These are phyloP conservation scores for Spinus pinus DNA, from an alignment of 2,797 vertebrate genomes.

Conservation along the genomic window DNA sequence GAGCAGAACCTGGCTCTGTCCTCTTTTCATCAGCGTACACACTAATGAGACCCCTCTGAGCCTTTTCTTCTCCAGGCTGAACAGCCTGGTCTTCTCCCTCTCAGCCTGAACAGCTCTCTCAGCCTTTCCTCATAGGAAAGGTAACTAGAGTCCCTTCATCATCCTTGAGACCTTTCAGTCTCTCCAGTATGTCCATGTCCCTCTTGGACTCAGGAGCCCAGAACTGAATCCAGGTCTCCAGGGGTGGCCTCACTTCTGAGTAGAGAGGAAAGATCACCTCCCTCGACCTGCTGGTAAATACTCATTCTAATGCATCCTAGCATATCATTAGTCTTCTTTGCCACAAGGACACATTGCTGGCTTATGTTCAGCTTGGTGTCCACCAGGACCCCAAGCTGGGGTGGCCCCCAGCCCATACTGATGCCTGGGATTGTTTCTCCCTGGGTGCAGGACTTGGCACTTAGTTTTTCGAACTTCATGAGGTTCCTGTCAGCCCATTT, in stretches of 20 bases:
- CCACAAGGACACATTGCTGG: neutral
- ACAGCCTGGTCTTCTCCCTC: neutral
- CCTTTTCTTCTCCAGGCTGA: neutral
- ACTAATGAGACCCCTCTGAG: neutral
- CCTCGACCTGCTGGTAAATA: neutral
- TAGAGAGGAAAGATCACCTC: neutral
- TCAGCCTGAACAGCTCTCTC: neutral
- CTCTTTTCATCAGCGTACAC: neutral
- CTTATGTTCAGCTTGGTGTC: neutral
- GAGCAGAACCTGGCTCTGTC: neutral
- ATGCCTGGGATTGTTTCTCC: neutral
- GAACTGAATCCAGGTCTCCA: neutral
- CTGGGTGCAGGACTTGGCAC: neutral
- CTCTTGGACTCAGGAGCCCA: neutral
- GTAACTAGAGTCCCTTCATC: neutral
- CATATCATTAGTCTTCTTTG: neutral
- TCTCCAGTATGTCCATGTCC: neutral
- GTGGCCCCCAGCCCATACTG: neutral
- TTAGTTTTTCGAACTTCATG: neutral
- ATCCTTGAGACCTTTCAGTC: neutral
- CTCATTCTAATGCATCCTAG: neutral
- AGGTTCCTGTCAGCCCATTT: neutral
- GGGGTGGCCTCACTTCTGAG: neutral
- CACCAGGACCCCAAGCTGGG: neutral
- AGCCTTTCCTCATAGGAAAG: neutral